Base-by-base conservation (phyloP, 2,113 vertebrate species). In the Pedionomus torquatus region DNA sequence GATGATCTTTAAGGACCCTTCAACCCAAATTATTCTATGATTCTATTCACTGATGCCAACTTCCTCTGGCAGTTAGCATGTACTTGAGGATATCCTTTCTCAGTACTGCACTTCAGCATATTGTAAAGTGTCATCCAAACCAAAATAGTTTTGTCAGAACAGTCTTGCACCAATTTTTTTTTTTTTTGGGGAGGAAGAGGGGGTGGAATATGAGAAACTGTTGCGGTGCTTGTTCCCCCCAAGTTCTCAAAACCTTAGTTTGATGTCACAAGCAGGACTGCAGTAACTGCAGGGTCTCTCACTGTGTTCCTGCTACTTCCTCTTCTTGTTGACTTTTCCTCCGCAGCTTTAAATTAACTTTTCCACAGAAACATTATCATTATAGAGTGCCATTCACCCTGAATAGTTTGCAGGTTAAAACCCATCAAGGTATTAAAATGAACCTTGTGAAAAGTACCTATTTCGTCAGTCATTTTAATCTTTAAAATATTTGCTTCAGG, bases 391-490 rank as follows among this genome's bases (percentile, higher is more conserved):
- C 96, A 18, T 30, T 85, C 90, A 95, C 54, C 68, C 77, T 81
- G 71, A 82, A 81, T n/a, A 94, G 25, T 90, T 95, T 96, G 83
- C 51, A 89, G 58, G 43, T 82, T 96, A 89, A 86, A 95, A 86
- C 63, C 25, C 70, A 94, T 52, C 33, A 84, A 90, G 17, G 55
- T 91, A 64, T 93, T 94, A 80, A 95, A 95, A 85, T 12, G 78
- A 93, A 43, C 63, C 11, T 57, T 71, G 46, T 86, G 83, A 91
- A 90, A 97, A 93, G 44, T 70, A 86, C 80, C 68, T 88, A 48
- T 96, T 96, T 95, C 68, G 83, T 94, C 63, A 88, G 44, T 79
- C 46, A 91, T 97, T 97, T 97, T 95, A 90, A 90, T 95, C 72
- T 96, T 95, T 92, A 92, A 93, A 94, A 93, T 91, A 84, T 93